phyloP scores from a whole-genome alignment of 2,797 vertebrate species.

The Mormyrus proboscirostris region DNA sequence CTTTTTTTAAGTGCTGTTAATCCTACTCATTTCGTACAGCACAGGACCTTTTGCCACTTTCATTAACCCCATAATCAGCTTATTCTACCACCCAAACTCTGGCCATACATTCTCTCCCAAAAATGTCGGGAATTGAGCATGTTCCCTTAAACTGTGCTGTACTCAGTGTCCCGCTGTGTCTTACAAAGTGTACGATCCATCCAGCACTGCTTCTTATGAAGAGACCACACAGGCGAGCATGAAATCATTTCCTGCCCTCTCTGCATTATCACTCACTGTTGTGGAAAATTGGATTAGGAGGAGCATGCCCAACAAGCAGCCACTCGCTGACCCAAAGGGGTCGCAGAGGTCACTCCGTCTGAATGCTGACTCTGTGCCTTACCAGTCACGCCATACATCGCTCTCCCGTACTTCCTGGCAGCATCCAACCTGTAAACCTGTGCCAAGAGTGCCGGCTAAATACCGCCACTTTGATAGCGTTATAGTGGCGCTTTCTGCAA shows the following conservation, averaged over 20 bases:
- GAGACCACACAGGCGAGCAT: background rate
- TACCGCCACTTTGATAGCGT: background rate
- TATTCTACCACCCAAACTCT: background rate
- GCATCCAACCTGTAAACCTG: background rate
- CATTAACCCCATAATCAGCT: background rate
- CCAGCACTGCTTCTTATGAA: background rate
- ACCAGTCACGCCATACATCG: slow-evolving; percentile 11
- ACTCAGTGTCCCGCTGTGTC: background rate
- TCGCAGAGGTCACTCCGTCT: background rate
- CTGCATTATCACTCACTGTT: slow-evolving; percentile 28
- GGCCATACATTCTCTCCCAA: background rate
- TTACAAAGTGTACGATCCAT: background rate
- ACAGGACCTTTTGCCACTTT: background rate
- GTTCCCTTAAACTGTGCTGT: background rate
- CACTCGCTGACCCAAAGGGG: background rate
- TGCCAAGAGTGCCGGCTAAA: background rate
- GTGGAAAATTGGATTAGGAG: slow-evolving; percentile 31
- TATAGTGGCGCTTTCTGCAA: background rate
- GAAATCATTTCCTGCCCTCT: slow-evolving; percentile 13
- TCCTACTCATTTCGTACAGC: background rate
- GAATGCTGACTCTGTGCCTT: slow-evolving; percentile 23
- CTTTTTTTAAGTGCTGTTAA: background rate
- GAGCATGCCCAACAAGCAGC: background rate
- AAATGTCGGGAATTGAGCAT: background rate
- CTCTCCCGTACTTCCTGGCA: slow-evolving; percentile 32